These are phyloP conservation scores for Arion vulgaris DNA, from an alignment of 1,140 invertebrate species.

Conservation along the genomic window DNA sequence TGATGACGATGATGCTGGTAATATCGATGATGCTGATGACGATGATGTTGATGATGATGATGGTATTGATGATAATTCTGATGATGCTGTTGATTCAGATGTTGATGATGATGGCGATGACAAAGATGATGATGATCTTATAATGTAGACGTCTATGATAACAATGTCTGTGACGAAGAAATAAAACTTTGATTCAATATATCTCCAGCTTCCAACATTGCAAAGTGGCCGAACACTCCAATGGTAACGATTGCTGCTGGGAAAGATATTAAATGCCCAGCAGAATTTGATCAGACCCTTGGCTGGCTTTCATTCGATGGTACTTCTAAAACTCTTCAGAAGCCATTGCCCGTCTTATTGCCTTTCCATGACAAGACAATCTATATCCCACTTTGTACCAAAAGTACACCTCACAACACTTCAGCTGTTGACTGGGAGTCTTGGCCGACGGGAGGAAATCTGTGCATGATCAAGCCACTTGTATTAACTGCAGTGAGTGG, in stretches of 20 bases:
- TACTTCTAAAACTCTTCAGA: not conserved
- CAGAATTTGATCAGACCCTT: not conserved
- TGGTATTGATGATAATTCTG: too few species aligned
- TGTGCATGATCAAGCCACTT: not conserved
- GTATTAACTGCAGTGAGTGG: not conserved
- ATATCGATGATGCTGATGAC: too few species aligned
- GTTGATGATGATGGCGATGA: too few species aligned
- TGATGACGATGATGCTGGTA: too few species aligned
- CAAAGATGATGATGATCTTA: too few species aligned
- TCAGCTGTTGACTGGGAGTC: not conserved
- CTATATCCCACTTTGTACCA: not conserved
- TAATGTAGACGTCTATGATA: too few species aligned
- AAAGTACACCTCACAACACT: not conserved
- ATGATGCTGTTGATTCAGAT: too few species aligned
- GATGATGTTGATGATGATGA: too few species aligned
- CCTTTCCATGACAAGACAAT: not conserved
- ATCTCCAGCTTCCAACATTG: not conserved
- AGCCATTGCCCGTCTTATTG: not conserved
- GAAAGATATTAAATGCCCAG: not conserved
- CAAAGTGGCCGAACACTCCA: not conserved
- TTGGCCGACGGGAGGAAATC: not conserved
- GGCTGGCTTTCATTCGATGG: not conserved
- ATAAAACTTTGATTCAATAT: too few species aligned
- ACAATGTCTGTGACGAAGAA: too few species aligned
- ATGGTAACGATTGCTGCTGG: not conserved